Evolutionary conservation across 2,888 invertebrate species (phyloP).

Genomic region (Standfussiana lucernea): DNA sequence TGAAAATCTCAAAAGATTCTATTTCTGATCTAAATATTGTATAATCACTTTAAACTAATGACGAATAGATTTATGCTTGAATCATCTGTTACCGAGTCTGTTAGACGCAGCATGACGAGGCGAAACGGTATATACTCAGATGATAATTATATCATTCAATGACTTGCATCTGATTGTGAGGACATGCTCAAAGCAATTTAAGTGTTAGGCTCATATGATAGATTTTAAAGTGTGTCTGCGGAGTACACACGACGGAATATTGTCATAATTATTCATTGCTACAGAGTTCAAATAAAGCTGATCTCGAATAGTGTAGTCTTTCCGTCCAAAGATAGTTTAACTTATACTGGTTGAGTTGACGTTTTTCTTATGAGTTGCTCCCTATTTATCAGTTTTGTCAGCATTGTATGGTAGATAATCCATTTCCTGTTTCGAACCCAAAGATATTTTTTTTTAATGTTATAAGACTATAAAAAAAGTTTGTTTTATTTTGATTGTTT

Average conservation of each 20-base stretch:
- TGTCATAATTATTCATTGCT: neutral
- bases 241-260: neutral
- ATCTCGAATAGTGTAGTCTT: neutral
- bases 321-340: neutral
- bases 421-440: too few species aligned
- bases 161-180: slow-evolving; percentile 37
- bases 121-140: slow-evolving; percentile 5
- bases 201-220: neutral
- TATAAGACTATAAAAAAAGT: too few species aligned
- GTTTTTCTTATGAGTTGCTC: too few species aligned
- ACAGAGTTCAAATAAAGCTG: neutral
- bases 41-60: slow-evolving; percentile 23
- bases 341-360: slow-evolving; percentile 10
- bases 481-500: too few species aligned
- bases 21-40: slow-evolving; percentile 3
- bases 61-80: slow-evolving; percentile 3
- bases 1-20: neutral
- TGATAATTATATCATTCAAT: slow-evolving; percentile 31
- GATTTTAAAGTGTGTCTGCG: neutral
- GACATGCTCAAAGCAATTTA: neutral
- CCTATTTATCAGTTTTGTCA: too few species aligned
- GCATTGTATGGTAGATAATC: too few species aligned
- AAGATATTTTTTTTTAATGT: too few species aligned
- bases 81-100: slow-evolving; percentile 19
- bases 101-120: slow-evolving; percentile 25